Conservation (phyloP, 2,888 invertebrate species). For the Drosophila melanosoma region DNA sequence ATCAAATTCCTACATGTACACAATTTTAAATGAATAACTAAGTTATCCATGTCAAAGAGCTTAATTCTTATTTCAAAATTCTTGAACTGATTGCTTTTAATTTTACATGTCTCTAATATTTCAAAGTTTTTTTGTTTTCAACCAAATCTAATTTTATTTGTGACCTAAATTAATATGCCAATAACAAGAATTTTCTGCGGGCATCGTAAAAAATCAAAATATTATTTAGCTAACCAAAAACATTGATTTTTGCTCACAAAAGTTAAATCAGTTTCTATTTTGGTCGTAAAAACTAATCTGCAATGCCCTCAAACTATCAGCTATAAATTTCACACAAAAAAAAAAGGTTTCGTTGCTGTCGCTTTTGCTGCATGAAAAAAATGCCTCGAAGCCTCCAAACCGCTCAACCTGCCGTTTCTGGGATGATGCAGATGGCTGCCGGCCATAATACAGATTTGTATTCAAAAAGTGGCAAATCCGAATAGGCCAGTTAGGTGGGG, state of each 20-base stretch:
- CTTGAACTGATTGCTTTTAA: neutral
- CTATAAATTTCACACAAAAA: conserved; percentile 60
- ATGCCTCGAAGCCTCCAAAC: conserved; percentile 8
- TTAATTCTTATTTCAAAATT: too few relatives aligned
- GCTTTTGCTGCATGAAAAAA: conserved; percentile 36
- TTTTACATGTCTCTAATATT: neutral
- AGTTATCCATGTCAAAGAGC: conserved; percentile 3
- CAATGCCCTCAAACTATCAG: conserved; percentile 60
- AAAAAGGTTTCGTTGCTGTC: conserved; percentile 2
- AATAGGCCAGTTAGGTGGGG: conserved; percentile 45
- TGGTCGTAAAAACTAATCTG: conserved; percentile 69
- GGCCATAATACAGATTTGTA: conserved; percentile 57
- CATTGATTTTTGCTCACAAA: conserved; percentile 45
- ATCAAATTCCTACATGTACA: conserved; percentile 5
- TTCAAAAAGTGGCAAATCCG: conserved; percentile 50
- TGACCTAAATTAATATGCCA: neutral
- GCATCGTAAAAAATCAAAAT: neutral
- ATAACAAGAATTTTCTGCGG: neutral
- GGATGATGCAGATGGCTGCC: conserved; percentile 44
- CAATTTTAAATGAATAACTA: neutral
- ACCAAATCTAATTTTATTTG: neutral
- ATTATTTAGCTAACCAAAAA: conserved; percentile 24
- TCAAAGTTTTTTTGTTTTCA: neutral
- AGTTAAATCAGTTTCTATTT: conserved; percentile 74
- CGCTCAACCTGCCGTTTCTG: neutral